Evolutionary conservation across 2,113 vertebrate species (phyloP), one percentile per base, ranked within the genome.

Genomic region (Salminus brasiliensis): DNA sequence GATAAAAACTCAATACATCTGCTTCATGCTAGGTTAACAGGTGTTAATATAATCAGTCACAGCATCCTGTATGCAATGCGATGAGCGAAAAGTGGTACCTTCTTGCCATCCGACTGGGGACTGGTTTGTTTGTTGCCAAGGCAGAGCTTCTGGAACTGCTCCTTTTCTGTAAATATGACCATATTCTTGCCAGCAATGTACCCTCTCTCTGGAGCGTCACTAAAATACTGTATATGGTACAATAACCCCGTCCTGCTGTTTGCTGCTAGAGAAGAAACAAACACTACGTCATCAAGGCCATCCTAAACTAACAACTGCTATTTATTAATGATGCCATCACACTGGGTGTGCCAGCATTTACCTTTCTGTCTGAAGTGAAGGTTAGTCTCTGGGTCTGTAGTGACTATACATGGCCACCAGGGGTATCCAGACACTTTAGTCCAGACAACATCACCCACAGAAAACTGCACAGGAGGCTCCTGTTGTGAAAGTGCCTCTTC

Each of bases 321-420:
- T n/a, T n/a, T n/a, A n/a, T n/a, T n/a, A 12, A 45, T 0, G 0
- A 8, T 47, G 29, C 15, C 16, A 9, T 5, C 0, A n/a, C 11
- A 23, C 25, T 23, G 13, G 16, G 4, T 3, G 30, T 29, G 39
- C 6, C 57, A 39, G 1, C 11, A 0, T 72, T 73, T 93, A 98
- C 97, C 95, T 93, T 98, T 98, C 53, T 94, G 93, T 84, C 94
- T 97, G 84, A 95, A 93, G 84, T 97, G 94, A 81, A 76, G 88
- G 81, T 94, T 94, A 52, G 95, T 91, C 34, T 96, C 92, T 0
- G 97, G 97, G 84, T 99, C 98, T 18, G 92, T 92, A 87, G 97
- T 96, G 82, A 99, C 95, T 94, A 99, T 98, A 88, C 97, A 98
- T 0, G 98, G 97, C 98, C 98, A 99, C 98, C 97, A 99, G 0